Base-by-base conservation (phyloP, 2,113 vertebrate genomes). In the Hirundichthys speculiger region DNA sequence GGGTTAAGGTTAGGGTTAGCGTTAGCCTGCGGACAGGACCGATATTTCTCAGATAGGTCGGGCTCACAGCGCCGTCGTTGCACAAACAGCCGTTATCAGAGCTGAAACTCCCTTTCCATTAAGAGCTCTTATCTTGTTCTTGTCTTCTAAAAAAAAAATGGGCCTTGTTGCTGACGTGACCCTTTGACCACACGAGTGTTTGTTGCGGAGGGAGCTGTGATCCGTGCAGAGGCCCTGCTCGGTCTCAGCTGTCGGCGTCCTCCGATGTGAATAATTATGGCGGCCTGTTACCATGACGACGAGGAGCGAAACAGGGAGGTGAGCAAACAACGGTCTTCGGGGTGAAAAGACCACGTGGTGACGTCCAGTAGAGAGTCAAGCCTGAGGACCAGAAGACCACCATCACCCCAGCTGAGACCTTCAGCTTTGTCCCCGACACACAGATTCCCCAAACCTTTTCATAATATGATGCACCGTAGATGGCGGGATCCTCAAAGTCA, bases 71-170 rank as follows among this genome's bases (percentile, higher is more conserved):
- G 15, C 39, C 75, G 65, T 80, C 82, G 75, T 78, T 80, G 75
- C 80, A 77, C 77, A 80, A 84, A 75, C 72, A 79, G 34, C 34
- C 71, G 65, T 73, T 77, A 82, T 82, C 77, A 55, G 54, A 76
- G 69, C 5, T 64, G 83, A 78, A 75, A 58, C 66, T 85, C 85
- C 86, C 81, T 79, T 70, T 82, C 68, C 83, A 80, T 83, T 83
- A 68, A 77, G 46, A 19, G 13, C 57, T 73, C 79, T 86, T 84
- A 89, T 86, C 83, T 79, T 38, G 20, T 56, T 72, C 63, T 62
- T 58, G 18, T 53, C 13, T 65, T 38, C 30, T 48, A 13, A 61
- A 52, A 6, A 45, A 59, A 59, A 81, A 75, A 71, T 16, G 62
- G 62, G 49, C 54, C 40, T 64, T 25, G 42, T 67, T 82, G 63